Conservation (phyloP, 2,797 vertebrate genomes). For the Falco concolor region DNA sequence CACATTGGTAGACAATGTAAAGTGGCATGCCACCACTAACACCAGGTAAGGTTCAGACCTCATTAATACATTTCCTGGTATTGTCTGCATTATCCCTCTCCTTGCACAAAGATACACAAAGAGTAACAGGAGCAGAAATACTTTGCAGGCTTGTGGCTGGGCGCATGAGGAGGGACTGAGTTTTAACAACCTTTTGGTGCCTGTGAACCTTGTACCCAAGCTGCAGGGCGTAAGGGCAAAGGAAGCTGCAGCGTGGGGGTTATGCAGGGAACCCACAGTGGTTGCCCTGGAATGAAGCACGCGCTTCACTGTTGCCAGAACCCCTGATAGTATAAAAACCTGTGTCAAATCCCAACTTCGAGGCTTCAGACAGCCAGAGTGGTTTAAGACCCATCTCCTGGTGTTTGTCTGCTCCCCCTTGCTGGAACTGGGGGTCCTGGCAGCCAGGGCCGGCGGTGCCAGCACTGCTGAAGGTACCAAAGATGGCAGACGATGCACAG, state of each 20-base stretch:
- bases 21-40: background rate
- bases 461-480: fast-evolving
- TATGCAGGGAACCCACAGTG: background rate
- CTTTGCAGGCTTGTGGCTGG: background rate
- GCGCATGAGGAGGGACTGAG: background rate
- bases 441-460: background rate
- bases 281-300: background rate
- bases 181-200: background rate
- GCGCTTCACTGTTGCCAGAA: background rate
- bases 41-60: background rate
- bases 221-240: background rate
- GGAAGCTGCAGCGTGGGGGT: background rate
- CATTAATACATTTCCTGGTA: background rate
- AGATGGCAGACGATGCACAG: background rate
- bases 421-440: background rate
- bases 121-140: background rate
- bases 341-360: background rate
- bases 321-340: background rate
- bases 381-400: background rate
- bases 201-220: background rate
- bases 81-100: background rate
- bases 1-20: background rate
- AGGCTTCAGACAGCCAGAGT: background rate
- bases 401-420: background rate
- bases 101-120: background rate